Base-by-base conservation (phyloP, 2,888 invertebrate species). In the Hemicrepidius hirtus region DNA sequence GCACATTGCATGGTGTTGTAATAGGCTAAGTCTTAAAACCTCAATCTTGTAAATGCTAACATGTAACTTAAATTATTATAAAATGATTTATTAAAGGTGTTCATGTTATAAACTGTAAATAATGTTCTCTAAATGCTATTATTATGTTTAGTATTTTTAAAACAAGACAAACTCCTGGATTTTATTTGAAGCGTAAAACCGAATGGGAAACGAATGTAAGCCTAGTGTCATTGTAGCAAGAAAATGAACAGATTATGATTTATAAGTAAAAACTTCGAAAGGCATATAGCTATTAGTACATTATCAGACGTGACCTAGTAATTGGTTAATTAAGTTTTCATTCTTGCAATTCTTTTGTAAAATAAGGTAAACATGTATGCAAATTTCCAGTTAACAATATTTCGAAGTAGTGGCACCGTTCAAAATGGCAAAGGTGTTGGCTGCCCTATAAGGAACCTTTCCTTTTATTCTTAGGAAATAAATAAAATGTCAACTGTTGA, bases 321-420 rank as follows among this genome's bases (percentile, higher is more conserved):
- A 55, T 55, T 55, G 37, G 57, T 13, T 53, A 57, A 57, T 57
- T 57, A 57, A 57, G 20, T 37, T 37, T 35, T 57, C 7, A 18
- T 57, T 37, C 16, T 37, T 37, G 18, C 16, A 57, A 32, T 35
- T 35, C 57, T 37, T 57, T 57, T 57, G 57, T 57, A 57, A 37
- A 57, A 37, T 57, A 63, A 63, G 63, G 63, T 49, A 63, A 63
- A 63, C 63, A 3, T 63, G 63, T 63, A 49, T 63, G 63, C 35
- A 63, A 63, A 63, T 63, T 2, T 12, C 37, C 18, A 57, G 10
- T 37, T 40, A 57, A 28, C 53, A 53, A 50, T 50, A 24, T 50
- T 50, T 21, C 12, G 46, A 46, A 46, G 50, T 28, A n/a, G 50
- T 13, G 24, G 28, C 35, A 57, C 32, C 57, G 24, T 60, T 60